phyloP scores from a whole-genome alignment of 1,140 invertebrate species.

The Drosophila azteca region DNA sequence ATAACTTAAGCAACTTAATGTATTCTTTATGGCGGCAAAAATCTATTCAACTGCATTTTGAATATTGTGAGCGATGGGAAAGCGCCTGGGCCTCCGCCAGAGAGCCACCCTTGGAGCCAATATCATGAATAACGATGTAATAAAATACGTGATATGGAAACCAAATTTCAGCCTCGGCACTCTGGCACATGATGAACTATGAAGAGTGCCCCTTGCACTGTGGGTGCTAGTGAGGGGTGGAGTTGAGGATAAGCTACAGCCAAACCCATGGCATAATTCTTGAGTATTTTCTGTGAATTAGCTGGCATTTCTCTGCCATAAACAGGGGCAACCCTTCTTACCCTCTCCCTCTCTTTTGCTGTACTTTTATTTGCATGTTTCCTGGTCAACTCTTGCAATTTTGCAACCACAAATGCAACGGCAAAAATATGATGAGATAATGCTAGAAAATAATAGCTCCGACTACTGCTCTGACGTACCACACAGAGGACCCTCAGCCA shows the following conservation, averaged over 20 bases:
- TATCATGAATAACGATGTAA: slow-evolving; percentile 82
- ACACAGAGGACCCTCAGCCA: slow-evolving; percentile 20
- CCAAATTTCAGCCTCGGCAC: slow-evolving; percentile 27
- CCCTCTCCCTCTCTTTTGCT: slow-evolving; percentile 4
- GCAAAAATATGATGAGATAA: slow-evolving; percentile 70
- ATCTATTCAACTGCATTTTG: slow-evolving; percentile 81
- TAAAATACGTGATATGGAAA: slow-evolving; percentile 81
- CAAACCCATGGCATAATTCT: slow-evolving; percentile 50
- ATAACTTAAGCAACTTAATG: slow-evolving; percentile 65
- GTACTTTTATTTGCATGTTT: slow-evolving; percentile 55
- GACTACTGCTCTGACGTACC: slow-evolving; percentile 36
- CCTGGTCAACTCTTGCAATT: slow-evolving; percentile 31
- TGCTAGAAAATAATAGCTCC: slow-evolving; percentile 60
- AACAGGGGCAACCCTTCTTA: slow-evolving; percentile 27
- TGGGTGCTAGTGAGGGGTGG: no score
- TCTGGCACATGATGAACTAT: slow-evolving; percentile 67
- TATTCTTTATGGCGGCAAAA: slow-evolving; percentile 72
- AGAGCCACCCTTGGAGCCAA: slow-evolving; percentile 41
- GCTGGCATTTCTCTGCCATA: slow-evolving; percentile 44
- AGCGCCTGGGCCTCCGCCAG: slow-evolving; percentile 14
- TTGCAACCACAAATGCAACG: slow-evolving; percentile 29
- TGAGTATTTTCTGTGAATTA: slow-evolving; percentile 69
- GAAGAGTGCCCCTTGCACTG: slow-evolving; percentile 28
- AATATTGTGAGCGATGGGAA: slow-evolving; percentile 50
- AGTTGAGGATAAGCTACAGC: slow-evolving; percentile 16